Percentiles rank a stretch among this genome's conserved stretches.
These are phyloP conservation scores for Varanus salvator DNA, from an alignment of 2,113 vertebrate genomes.

Conservation along the genomic window DNA sequence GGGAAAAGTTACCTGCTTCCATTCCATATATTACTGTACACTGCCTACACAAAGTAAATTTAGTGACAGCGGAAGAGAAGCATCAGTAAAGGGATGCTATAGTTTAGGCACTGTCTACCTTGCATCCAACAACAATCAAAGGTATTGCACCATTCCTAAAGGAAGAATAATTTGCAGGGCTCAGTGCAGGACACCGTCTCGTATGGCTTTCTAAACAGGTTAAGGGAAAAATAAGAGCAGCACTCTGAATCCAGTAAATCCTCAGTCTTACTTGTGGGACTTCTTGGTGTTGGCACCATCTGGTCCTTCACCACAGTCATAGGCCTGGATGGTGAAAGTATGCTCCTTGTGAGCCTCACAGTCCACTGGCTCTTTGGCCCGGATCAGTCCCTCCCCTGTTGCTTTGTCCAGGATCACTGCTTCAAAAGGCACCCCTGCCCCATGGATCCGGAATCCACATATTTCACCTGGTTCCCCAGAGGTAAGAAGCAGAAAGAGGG, in stretches of 20 bases:
- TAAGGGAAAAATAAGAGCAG: neutral
- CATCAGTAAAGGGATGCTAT: neutral
- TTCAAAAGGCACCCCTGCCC: slow-evolving; percentile 93
- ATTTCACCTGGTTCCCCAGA: slow-evolving; percentile 86
- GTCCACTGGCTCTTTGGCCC: slow-evolving; percentile 95
- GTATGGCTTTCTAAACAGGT: neutral
- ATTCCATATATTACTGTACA: neutral
- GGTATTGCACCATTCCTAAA: neutral
- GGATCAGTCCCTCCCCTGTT: slow-evolving; percentile 94
- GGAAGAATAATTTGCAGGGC: no score
- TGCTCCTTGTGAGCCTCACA: slow-evolving; percentile 97
- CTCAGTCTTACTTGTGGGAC: slow-evolving; percentile 92
- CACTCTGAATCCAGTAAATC: neutral
- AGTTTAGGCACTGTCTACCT: neutral
- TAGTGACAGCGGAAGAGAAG: neutral
- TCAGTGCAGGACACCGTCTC: neutral
- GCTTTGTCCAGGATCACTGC: slow-evolving; percentile 96
- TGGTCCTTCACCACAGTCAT: slow-evolving; percentile 96
- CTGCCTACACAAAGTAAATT: neutral
- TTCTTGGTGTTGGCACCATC: slow-evolving; percentile 97
- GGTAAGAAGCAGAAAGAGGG: neutral
- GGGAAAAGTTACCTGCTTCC: neutral
- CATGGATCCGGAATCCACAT: slow-evolving; percentile 95
- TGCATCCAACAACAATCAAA: neutral
- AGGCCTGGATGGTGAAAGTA: slow-evolving; percentile 98